Conservation (phyloP, 2,113 vertebrate genomes). For the Theristicus caerulescens region DNA sequence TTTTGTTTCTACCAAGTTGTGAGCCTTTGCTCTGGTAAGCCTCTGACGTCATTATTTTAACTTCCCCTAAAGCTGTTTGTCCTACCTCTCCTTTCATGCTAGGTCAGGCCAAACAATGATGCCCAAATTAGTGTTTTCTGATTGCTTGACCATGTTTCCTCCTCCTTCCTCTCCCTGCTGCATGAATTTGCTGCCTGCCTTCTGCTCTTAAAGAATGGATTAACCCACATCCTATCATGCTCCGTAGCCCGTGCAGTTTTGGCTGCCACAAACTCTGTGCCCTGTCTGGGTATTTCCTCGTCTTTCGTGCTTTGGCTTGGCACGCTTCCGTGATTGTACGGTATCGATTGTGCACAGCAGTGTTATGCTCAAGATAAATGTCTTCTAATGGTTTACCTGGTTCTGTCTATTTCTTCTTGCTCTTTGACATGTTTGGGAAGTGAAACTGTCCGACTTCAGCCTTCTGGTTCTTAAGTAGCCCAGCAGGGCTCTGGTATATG, state of each 20-base stretch:
- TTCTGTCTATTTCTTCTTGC: background rate
- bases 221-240: background rate
- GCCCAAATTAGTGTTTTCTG: background rate
- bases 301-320: background rate
- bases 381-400: background rate
- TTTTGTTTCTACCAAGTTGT: background rate
- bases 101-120: background rate
- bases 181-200: background rate
- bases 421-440: background rate
- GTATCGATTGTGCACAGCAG: background rate
- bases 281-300: background rate
- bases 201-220: background rate
- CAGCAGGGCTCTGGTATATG: background rate
- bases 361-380: background rate
- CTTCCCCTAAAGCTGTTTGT: background rate
- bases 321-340: rapidly evolving
- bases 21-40: background rate
- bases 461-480: background rate
- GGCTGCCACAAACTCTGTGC: background rate
- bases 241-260: rapidly evolving
- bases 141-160: background rate
- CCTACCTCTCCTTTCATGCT: background rate
- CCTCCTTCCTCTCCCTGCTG: background rate
- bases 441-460: background rate
- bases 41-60: background rate